Conservation (phyloP, 2,888 invertebrate genomes). For the Clostera curtula region DNA sequence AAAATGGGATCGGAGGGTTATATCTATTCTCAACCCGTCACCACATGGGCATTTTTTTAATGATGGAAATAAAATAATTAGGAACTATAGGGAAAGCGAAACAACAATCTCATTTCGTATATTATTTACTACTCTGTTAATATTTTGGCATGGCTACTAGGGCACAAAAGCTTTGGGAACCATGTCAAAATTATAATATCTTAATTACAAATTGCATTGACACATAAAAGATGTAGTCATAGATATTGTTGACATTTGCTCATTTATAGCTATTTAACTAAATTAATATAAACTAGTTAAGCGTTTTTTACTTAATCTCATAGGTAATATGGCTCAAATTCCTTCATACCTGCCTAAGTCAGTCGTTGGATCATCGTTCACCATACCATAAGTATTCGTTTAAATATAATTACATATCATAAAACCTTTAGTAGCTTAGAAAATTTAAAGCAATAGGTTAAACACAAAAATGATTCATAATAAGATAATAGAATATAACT, state of each 20-base stretch:
- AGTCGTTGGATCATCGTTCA: conserved; percentile 13
- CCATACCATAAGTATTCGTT: conserved; percentile 2
- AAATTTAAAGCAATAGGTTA: too few species aligned
- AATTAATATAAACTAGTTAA: conserved; percentile 16
- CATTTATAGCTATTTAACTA: conserved; percentile 4
- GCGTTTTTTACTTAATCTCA: conserved; percentile 25
- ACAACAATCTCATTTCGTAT: too few species aligned
- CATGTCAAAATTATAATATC: conserved; percentile 1
- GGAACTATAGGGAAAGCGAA: too few species aligned
- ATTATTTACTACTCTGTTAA: neutral
- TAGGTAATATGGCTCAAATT: conserved; percentile 35
- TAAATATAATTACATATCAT: conserved; percentile 6
- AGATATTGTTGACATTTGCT: conserved; percentile 8
- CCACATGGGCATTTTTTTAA: too few species aligned
- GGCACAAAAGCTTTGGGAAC: neutral
- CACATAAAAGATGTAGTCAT: neutral
- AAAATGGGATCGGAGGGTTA: too few species aligned
- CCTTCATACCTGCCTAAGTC: conserved; percentile 39
- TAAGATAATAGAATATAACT: too few species aligned
- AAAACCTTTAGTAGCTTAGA: conserved; percentile 7
- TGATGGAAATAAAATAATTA: too few species aligned
- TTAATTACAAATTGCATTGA: neutral
- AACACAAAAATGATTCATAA: too few species aligned
- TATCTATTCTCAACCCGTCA: too few species aligned
- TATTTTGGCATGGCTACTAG: neutral